A percentile compares a stretch with the other conserved stretches of the same genome.
phyloP scores from a whole-genome alignment of 2,797 vertebrate genomes.

The Tragelaphus oryx region DNA sequence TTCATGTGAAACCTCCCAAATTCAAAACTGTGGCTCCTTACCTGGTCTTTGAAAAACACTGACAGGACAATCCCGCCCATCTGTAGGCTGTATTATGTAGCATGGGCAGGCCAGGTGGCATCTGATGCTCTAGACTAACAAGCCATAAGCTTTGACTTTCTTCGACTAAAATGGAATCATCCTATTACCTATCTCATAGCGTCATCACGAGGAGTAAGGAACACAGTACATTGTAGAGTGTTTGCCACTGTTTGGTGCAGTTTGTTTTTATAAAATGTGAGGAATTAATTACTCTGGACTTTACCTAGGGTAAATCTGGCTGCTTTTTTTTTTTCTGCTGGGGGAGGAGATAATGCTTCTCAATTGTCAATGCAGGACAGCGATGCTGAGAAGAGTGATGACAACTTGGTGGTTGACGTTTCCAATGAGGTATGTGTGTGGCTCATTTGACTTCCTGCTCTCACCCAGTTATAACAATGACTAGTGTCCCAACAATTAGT shows the following conservation, averaged over 20 bases:
- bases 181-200: neutral
- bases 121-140: neutral
- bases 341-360: conserved; percentile 38
- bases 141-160: neutral
- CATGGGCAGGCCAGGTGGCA: neutral
- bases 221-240: neutral
- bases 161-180: neutral
- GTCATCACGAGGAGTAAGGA: neutral
- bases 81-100: neutral
- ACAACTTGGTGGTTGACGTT: conserved; percentile 97
- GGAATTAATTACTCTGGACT: neutral
- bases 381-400: conserved; percentile 98
- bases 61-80: neutral
- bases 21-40: neutral
- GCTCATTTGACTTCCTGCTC: neutral
- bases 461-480: neutral
- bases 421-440: conserved; percentile 92
- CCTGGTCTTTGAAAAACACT: neutral
- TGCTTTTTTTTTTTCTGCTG: neutral
- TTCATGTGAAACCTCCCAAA: neutral
- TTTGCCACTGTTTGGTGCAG: neutral
- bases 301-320: neutral
- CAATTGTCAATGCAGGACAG: conserved; percentile 89
- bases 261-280: neutral
- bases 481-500: neutral